These are phyloP conservation scores for Notarius quadriscutis DNA, from an alignment of 2,113 vertebrate genomes.

Conservation along the genomic window DNA sequence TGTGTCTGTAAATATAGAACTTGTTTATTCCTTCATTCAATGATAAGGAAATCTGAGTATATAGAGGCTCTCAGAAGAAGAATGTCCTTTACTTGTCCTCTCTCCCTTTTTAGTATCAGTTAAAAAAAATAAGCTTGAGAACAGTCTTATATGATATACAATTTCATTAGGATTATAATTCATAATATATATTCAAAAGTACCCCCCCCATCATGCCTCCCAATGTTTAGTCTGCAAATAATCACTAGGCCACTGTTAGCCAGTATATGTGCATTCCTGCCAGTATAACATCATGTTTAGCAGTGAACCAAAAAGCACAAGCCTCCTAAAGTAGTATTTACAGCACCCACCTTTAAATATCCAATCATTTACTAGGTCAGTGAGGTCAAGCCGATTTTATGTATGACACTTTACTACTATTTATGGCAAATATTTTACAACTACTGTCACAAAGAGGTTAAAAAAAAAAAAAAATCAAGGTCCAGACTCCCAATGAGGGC, in stretches of 20 bases:
- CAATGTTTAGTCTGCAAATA: not conserved
- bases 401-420: not conserved
- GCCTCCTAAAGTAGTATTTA: not conserved
- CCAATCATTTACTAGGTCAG: not conserved
- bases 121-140: not conserved
- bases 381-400: not conserved
- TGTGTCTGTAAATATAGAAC: not conserved
- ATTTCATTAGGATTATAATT: not conserved
- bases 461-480: not conserved
- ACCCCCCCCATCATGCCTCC: no score
- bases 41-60: not conserved
- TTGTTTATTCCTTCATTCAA: not conserved
- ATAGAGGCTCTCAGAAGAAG: not conserved
- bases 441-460: not conserved
- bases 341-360: not conserved
- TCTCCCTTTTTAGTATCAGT: not conserved
- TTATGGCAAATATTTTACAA: not conserved
- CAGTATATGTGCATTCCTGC: constrained; percentile 8
- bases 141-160: not conserved
- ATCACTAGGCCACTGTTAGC: constrained; percentile 23
- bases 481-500: not conserved
- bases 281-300: constrained; percentile 16
- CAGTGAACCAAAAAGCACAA: constrained; percentile 10
- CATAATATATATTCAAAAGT: not conserved
- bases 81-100: not conserved